A percentile compares a stretch with the other conserved stretches of the same genome.
Conservation (phyloP, 53 echinoderm and acorn worm genomes). For the Arbacia lixula region DNA sequence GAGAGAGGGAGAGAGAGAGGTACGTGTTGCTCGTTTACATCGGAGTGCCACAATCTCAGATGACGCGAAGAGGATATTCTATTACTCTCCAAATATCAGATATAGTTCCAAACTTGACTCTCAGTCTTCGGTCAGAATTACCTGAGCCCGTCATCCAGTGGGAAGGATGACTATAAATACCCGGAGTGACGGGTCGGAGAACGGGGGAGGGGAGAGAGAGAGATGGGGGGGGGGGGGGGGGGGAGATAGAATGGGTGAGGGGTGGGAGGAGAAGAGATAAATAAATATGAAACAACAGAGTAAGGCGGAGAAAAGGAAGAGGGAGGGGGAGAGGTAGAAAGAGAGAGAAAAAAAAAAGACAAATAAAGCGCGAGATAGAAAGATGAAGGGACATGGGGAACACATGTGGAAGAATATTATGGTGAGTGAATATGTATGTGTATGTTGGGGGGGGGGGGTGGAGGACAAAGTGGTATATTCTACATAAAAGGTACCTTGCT, state of each 20-base stretch:
- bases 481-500: too few species aligned
- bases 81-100: slow-evolving; percentile 53
- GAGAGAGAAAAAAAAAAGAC: too few species aligned
- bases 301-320: neutral
- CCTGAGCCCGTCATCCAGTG: neutral
- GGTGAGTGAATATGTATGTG: too few species aligned
- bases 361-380: too few species aligned
- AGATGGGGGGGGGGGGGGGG: neutral
- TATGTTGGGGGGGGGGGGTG: too few species aligned
- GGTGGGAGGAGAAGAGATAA: neutral
- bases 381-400: too few species aligned
- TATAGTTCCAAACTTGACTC: slow-evolving; percentile 36
- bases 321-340: neutral
- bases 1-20: too few species aligned
- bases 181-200: neutral
- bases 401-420: too few species aligned
- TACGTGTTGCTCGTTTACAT: neutral
- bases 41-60: slow-evolving; percentile 5
- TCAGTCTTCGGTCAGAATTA: slow-evolving; percentile 24
- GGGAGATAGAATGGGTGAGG: neutral
- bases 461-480: too few species aligned
- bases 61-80: slow-evolving; percentile 45
- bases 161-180: slow-evolving; percentile 26
- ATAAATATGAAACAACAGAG: neutral
- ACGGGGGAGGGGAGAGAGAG: neutral